Percentiles rank a stretch among this genome's conserved stretches.
These are phyloP conservation scores for Pseudoatta argentina DNA, from an alignment of 1,140 invertebrate genomes.

Conservation along the genomic window DNA sequence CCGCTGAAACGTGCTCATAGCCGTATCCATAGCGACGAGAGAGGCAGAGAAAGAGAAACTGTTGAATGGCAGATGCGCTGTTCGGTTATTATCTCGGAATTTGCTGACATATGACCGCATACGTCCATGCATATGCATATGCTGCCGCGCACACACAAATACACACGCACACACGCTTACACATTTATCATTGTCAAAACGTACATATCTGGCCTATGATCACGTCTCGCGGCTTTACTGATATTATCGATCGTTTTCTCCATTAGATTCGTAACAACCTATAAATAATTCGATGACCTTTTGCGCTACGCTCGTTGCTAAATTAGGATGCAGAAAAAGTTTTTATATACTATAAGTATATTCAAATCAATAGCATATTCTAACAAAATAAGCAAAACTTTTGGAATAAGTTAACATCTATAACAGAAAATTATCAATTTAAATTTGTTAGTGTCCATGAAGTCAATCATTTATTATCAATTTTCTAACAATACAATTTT, in stretches of 20 bases:
- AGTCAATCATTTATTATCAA: not conserved
- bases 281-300: conserved; percentile 19
- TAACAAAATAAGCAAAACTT: not conserved
- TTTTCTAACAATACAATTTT: no score
- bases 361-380: not conserved
- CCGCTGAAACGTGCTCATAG: conserved; percentile 63
- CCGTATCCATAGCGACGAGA: conserved; percentile 54
- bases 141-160: not conserved
- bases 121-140: not conserved
- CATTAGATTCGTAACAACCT: not conserved
- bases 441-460: not conserved
- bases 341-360: not conserved
- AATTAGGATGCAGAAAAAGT: conserved; percentile 5
- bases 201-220: conserved; percentile 19
- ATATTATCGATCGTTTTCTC: conserved; percentile 33
- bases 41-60: conserved; percentile 15
- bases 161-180: not conserved
- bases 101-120: conserved; percentile 53
- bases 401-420: not conserved
- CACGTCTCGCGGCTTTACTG: not conserved
- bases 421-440: not conserved
- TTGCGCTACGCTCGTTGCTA: not conserved
- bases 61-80: conserved; percentile 61
- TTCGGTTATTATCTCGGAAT: conserved; percentile 70
- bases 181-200: conserved; percentile 29